Percentiles rank a stretch among this genome's conserved stretches.
These are phyloP conservation scores for Oncorhynchus tshawytscha DNA, from an alignment of 2,113 vertebrate species.

Conservation along the genomic window DNA sequence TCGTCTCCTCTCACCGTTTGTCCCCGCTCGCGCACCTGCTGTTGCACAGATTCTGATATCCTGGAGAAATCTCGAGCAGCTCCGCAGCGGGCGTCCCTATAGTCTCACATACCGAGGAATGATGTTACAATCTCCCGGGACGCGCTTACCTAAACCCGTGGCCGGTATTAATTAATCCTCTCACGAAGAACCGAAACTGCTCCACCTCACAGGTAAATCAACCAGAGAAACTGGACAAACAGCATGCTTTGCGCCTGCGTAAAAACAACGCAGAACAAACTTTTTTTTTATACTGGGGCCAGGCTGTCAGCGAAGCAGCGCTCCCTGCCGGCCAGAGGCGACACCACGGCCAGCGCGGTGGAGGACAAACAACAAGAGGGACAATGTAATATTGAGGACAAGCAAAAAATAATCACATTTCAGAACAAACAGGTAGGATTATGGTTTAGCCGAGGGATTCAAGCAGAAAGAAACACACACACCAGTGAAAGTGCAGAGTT, in stretches of 20 bases:
- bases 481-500: no score
- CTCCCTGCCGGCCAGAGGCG: constrained; percentile 62
- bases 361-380: background rate
- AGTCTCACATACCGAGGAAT: constrained; percentile 26
- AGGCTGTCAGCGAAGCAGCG: constrained; percentile 56
- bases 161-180: constrained; percentile 1
- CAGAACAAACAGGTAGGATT: no score
- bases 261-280: constrained; percentile 68
- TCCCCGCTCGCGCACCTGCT: constrained; percentile 63
- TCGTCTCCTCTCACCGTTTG: constrained; percentile 3
- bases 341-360: background rate
- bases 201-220: constrained; percentile 75
- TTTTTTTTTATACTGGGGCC: constrained; percentile 47
- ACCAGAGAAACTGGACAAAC: constrained; percentile 79
- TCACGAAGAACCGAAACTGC: constrained; percentile 65
- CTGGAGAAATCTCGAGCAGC: constrained; percentile 45
- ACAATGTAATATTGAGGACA: background rate
- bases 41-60: constrained; percentile 62
- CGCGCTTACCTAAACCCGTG: background rate
- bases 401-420: no score
- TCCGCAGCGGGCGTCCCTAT: constrained; percentile 49
- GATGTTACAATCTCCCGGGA: constrained; percentile 6
- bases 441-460: no score
- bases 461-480: no score
- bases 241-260: constrained; percentile 75